Evolutionary conservation across 2,797 vertebrate genomes (phyloP).

Genomic region (Zenarchopterus dispar): DNA sequence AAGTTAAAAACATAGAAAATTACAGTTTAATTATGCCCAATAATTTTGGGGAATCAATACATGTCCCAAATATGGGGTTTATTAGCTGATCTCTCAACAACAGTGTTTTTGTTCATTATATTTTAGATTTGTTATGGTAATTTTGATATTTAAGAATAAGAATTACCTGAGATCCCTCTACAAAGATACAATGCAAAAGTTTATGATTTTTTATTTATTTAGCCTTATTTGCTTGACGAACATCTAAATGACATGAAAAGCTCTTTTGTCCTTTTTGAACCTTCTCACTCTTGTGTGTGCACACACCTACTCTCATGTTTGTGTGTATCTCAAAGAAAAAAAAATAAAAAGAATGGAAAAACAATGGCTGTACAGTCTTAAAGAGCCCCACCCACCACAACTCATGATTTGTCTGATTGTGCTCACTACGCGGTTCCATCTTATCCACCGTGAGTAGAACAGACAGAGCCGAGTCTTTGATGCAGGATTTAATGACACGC

Average conservation of each 20-base stretch:
- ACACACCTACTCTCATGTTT: constrained; percentile 64
- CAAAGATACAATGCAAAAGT: constrained; percentile 38
- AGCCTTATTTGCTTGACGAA: constrained; percentile 46
- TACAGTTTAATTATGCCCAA: too few species aligned
- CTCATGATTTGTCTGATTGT: constrained; percentile 70
- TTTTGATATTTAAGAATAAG: constrained; percentile 24
- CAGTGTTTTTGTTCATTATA: background rate
- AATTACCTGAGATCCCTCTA: constrained; percentile 32
- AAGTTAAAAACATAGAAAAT: too few species aligned
- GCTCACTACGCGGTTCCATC: constrained; percentile 55
- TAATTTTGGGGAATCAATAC: too few species aligned
- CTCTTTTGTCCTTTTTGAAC: constrained; percentile 67
- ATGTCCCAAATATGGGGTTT: too few species aligned
- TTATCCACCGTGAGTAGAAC: constrained; percentile 25
- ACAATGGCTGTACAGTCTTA: constrained; percentile 85
- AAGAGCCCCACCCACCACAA: constrained; percentile 61
- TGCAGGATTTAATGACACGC: constrained; percentile 19
- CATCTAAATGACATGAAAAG: constrained; percentile 71
- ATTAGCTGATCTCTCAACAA: too few species aligned
- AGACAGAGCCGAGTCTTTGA: constrained; percentile 33
- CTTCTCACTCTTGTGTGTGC: constrained; percentile 71
- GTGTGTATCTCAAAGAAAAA: constrained; percentile 68
- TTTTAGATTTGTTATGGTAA: background rate
- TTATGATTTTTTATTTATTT: constrained; percentile 20
- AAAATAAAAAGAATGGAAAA: constrained; percentile 64